phyloP scores from a whole-genome alignment of 1,140 invertebrate genomes.

The Holcopasites calliopsidis region DNA sequence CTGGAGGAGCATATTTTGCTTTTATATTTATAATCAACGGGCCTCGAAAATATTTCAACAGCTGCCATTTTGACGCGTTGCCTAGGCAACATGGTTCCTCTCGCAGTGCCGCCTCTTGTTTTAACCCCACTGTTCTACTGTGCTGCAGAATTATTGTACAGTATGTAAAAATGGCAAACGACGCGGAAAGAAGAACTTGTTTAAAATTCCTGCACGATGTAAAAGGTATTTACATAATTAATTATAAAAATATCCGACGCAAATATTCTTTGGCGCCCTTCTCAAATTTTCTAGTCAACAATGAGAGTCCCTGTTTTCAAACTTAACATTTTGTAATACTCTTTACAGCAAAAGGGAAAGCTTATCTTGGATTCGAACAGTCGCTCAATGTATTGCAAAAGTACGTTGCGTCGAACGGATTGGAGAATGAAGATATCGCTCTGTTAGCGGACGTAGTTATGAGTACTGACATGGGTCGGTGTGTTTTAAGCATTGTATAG shows the following conservation, averaged over 20 bases:
- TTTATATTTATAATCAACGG: slow-evolving; percentile 73
- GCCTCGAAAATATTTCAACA: slow-evolving; percentile 73
- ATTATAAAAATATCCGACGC: not conserved
- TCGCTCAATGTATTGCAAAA: slow-evolving; percentile 48
- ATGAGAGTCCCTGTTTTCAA: no score
- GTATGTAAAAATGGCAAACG: not conserved
- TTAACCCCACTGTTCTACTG: no score
- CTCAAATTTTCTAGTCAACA: no score
- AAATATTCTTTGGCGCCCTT: no score
- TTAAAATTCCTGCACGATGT: slow-evolving; percentile 17
- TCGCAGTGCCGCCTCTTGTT: not conserved
- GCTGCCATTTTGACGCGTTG: slow-evolving; percentile 59
- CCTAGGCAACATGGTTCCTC: slow-evolving; percentile 24
- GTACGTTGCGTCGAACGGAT: slow-evolving; percentile 55
- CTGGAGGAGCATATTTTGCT: slow-evolving; percentile 68
- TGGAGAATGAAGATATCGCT: slow-evolving; percentile 56
- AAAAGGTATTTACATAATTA: slow-evolving; percentile 25
- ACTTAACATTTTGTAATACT: not conserved
- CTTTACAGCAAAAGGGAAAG: slow-evolving; percentile 47
- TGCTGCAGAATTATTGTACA: not conserved
- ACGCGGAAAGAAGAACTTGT: slow-evolving; percentile 8
- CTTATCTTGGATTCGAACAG: slow-evolving; percentile 24
- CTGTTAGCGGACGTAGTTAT: slow-evolving; percentile 55
- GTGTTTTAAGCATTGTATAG: not conserved
- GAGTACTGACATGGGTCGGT: slow-evolving; percentile 55